These are phyloP conservation scores for Hermetia illucens DNA, from an alignment of 1,140 invertebrate species.

Conservation along the genomic window DNA sequence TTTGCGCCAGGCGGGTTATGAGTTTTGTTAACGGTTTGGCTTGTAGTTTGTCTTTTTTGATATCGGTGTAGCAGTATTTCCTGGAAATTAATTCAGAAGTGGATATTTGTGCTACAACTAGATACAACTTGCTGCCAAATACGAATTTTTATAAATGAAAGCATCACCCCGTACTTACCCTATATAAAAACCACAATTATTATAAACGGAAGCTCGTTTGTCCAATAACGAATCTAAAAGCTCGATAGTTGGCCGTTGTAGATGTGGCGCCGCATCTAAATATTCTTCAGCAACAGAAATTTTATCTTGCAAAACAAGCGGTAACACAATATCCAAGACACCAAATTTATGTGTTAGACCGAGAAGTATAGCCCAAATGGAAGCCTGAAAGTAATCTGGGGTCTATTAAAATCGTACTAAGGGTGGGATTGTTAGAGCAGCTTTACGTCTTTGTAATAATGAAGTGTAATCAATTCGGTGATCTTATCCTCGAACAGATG, in stretches of 20 bases:
- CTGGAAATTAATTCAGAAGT: conserved; percentile 14
- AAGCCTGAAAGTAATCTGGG: conserved; percentile 8
- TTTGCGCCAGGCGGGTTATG: conserved; percentile 40
- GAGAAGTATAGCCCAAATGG: conserved; percentile 20
- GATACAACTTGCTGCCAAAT: not conserved
- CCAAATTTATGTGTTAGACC: conserved; percentile 33
- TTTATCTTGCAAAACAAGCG: conserved; percentile 57
- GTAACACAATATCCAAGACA: conserved; percentile 48
- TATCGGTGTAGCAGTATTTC: conserved; percentile 34
- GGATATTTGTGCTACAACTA: not conserved
- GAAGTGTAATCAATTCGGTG: conserved; percentile 34
- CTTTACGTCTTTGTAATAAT: conserved; percentile 45
- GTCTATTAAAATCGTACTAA: not conserved
- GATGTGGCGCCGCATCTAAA: conserved; percentile 35
- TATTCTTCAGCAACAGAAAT: conserved; percentile 47
- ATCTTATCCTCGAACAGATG: conserved; percentile 38
- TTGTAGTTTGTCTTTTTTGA: conserved; percentile 37
- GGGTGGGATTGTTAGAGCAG: conserved; percentile 1
- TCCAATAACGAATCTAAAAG: conserved; percentile 46
- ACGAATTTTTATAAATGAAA: conserved; percentile 5
- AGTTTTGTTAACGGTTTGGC: conserved; percentile 41
- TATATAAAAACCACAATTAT: conserved; percentile 29
- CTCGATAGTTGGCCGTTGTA: conserved; percentile 40
- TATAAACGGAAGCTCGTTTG: conserved; percentile 26
- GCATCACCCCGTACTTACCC: conserved; percentile 22